Percentiles rank a stretch among this genome's conserved stretches.
Evolutionary conservation across 2,113 vertebrate species (phyloP).

Genomic region (Coturnix japonica): DNA sequence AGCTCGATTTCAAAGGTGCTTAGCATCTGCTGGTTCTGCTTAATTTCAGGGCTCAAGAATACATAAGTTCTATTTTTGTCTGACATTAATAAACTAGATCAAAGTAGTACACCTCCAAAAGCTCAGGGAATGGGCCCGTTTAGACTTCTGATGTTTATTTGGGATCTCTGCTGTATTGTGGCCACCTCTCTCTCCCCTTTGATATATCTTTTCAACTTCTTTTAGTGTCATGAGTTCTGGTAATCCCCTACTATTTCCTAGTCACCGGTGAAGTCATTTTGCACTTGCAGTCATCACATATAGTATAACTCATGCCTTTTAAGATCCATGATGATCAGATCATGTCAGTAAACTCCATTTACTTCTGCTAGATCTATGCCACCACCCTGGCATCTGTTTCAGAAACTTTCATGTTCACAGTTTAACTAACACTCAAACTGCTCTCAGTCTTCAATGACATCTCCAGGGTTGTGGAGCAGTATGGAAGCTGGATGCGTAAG

Average conservation of each 20-base stretch:
- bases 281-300: not conserved
- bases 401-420: rapidly evolving
- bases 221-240: not conserved
- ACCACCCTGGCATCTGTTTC: not conserved
- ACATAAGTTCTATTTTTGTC: not conserved
- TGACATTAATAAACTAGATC: not conserved
- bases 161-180: not conserved
- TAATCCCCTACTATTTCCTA: not conserved
- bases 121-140: not conserved
- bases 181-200: not conserved
- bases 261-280: not conserved
- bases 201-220: not conserved
- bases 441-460: not conserved
- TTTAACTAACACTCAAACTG: not conserved
- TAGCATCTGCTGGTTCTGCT: not conserved
- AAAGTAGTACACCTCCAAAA: not conserved
- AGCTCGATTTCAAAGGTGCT: not conserved
- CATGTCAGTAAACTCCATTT: not conserved
- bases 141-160: not conserved
- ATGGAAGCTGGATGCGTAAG: not conserved
- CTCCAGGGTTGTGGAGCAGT: not conserved
- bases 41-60: not conserved
- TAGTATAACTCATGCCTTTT: not conserved
- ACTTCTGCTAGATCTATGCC: not conserved
- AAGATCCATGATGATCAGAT: not conserved